Base-by-base conservation (phyloP, 2,888 invertebrate genomes). In the Eupeodes latifasciatus region DNA sequence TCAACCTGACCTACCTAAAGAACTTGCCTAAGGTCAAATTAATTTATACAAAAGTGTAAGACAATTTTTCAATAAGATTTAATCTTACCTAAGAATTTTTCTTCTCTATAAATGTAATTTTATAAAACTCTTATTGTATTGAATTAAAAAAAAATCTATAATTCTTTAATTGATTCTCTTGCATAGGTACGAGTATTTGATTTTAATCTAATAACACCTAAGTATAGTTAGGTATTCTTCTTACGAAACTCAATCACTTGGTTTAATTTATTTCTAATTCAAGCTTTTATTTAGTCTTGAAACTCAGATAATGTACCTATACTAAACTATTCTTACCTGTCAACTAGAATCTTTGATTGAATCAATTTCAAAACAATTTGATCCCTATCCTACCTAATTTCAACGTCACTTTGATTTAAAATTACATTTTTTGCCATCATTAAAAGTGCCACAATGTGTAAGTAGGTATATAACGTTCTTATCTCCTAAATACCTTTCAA, bases 401-500 rank as follows among this genome's bases (percentile, higher is more conserved):
- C 14, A 14, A 57, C 27, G 27, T 72, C 47, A 57, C 40, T 27
- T 44, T 40, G 16, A 40, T 36, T 10, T 36, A 59, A 40, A 51
- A 16, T 59, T 12, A 36, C 16, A 77, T 77, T 66, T 12, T 77
- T 66, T 12, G 12, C 27, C 44, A 62, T 47, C 19, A 69, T 64
- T 57, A 47, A 77, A 27, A 67, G 11, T 53, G 51, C 59, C 59
- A 49, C 59, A 34, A 59, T 19, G 0, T 44, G 11, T 47, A 12
- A 10, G 10, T 47, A 47, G 4, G 6, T 12, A 12, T 44, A 10
- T 71, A 6, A 34, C 51, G 16, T 69, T 61, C 64, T 53, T 57
- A 59, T n/a, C 64, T 72, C 34, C 57, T 72, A 36, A 72, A 44
- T 74, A 67, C 47, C 34, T 67, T 19, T 75, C 5, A 49, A 59